Base-by-base conservation (phyloP, 2,888 invertebrate species). In the Barypeithes pellucidus region DNA sequence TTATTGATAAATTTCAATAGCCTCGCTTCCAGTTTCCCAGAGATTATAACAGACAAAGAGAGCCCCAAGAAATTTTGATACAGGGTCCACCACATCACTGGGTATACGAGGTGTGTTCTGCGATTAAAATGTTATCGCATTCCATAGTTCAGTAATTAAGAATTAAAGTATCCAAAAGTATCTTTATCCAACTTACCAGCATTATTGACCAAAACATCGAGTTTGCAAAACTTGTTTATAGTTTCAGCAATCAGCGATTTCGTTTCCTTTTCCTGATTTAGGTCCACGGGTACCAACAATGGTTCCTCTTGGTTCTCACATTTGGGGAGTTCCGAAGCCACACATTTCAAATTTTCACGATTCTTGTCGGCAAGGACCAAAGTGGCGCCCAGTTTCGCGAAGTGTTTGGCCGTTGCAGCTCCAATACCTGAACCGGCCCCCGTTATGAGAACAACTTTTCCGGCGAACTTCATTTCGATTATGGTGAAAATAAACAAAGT, bases 361-460 rank as follows among this genome's bases (percentile, higher is more conserved):
- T 94, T 94, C 8, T n/a, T 65, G 41, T 89, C 95, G 83, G 88
- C 91, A 82, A 90, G 89, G 18, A 93, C 91, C 12, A 96, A 84
- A 69, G 89, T 90, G 0, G 94, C 95, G 18, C 95, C 95, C 43
- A 93, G 87, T 80, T 90, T 89, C 1, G 94, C 91, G 77, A 96
- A 89, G 79, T 92, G 91, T 75, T 94, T 86, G 0, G 95, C 95
- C 7, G 95, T 93, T 5, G 93, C 93, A 45, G 93, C 92, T 4
- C 96, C 96, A 76, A 96, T 95, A 4, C 95, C 95, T 14, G 94
- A 94, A 85, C 94, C 95, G 0, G 95, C 94, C 60, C 95, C 95
- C 50, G 93, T 93, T 77, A 93, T 90, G 61, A 93, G 86, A 12
- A 93, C 90, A 4, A 93, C 92, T 89, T 93, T 93, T 41, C 92